phyloP scores from a whole-genome alignment of 2,888 invertebrate species.

The Choristoneura rosaceana region DNA sequence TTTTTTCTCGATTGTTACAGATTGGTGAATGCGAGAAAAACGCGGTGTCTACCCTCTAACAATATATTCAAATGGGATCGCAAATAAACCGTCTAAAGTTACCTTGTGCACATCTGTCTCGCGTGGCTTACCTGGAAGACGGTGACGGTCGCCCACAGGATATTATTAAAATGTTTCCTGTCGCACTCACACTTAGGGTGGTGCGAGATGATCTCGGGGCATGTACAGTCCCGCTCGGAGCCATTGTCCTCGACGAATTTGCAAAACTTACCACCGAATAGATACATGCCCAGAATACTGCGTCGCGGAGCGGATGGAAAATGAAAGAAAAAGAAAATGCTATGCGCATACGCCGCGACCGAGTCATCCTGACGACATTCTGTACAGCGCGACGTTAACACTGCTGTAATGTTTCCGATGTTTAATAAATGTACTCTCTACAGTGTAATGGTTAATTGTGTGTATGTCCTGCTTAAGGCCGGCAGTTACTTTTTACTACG shows the following conservation, averaged over 20 bases:
- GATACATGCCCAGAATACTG: slow-evolving; percentile 99
- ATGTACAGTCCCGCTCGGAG: slow-evolving; percentile 95
- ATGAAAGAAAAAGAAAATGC: slow-evolving; percentile 84
- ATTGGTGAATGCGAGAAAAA: slow-evolving; percentile 69
- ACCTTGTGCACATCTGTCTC: slow-evolving; percentile 70
- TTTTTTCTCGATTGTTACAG: slow-evolving; percentile 45
- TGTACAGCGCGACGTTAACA: slow-evolving; percentile 75
- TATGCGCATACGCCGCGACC: slow-evolving; percentile 82
- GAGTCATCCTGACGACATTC: slow-evolving; percentile 70
- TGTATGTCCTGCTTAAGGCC: slow-evolving; percentile 5
- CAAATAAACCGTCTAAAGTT: slow-evolving; percentile 79
- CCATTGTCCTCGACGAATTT: slow-evolving; percentile 95
- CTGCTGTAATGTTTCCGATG: slow-evolving; percentile 55
- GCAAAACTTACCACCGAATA: slow-evolving; percentile 99
- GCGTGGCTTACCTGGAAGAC: slow-evolving; percentile 96
- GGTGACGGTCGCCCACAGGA: slow-evolving; percentile 98
- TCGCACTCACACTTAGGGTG: slow-evolving; percentile 97
- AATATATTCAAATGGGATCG: slow-evolving; percentile 74
- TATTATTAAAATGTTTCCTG: slow-evolving; percentile 99
- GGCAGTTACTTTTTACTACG: not conserved
- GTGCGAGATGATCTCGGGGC: slow-evolving; percentile 95
- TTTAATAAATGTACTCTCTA: slow-evolving; percentile 20
- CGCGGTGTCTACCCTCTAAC: slow-evolving; percentile 70
- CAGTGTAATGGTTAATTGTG: slow-evolving; percentile 16
- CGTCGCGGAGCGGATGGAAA: slow-evolving; percentile 80